A percentile compares a stretch with the other conserved stretches of the same genome.
Evolutionary conservation across 2,888 invertebrate species (phyloP).

Genomic region (Drosophila atroscutellata): DNA sequence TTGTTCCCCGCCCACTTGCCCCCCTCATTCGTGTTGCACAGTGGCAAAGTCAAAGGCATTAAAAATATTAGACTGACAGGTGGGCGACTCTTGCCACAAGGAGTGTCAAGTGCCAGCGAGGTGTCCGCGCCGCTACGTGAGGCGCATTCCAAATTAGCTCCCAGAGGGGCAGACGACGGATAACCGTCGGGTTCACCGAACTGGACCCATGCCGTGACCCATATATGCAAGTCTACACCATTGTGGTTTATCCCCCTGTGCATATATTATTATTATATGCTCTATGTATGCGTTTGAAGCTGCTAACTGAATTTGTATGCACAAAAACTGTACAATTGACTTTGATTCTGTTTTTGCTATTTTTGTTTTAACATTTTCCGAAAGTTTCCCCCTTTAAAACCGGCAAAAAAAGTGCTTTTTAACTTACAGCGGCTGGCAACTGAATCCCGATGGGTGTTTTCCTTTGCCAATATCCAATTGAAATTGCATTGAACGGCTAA

Average conservation of each 20-base stretch:
- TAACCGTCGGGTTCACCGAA: constrained; percentile 60
- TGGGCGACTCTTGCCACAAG: constrained; percentile 47
- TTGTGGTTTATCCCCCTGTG: constrained; percentile 1
- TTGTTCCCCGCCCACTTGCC: constrained; percentile 49
- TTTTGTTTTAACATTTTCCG: constrained; percentile 29
- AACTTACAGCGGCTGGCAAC: constrained; percentile 18
- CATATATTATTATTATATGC: constrained; percentile 39
- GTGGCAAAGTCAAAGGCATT: constrained; percentile 61
- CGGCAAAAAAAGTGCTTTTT: constrained; percentile 26
- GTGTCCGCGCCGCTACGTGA: constrained; percentile 45
- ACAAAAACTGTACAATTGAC: constrained; percentile 35
- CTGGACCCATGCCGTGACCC: constrained; percentile 37
- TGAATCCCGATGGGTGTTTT: constrained; percentile 18
- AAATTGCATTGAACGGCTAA: constrained; percentile 79
- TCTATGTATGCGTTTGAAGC: constrained; percentile 1
- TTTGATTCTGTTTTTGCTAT: constrained; percentile 10
- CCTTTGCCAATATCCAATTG: constrained; percentile 74
- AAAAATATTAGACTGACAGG: constrained; percentile 54
- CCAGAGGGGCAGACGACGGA: constrained; percentile 12
- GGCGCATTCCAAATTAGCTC: constrained; percentile 63
- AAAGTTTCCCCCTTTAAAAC: constrained; percentile 5
- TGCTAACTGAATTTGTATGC: constrained; percentile 20
- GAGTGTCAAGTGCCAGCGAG: constrained; percentile 73
- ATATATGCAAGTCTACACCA: constrained; percentile 29
- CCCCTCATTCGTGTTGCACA: constrained; percentile 23